Conservation (phyloP, 2,888 invertebrate species). For the Thyatira batis region DNA sequence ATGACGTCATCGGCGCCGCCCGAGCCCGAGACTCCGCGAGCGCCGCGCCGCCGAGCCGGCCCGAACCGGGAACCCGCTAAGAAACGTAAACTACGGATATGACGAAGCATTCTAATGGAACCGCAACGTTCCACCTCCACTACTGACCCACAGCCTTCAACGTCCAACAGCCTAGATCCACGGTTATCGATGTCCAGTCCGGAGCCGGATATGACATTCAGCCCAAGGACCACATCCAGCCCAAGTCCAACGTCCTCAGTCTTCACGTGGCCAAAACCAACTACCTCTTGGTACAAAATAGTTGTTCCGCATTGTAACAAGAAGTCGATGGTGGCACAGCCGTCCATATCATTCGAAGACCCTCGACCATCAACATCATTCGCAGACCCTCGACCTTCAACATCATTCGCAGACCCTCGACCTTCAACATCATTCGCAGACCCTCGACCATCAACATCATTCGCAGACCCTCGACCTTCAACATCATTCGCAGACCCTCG, state of each 20-base stretch:
- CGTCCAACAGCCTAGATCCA: not conserved
- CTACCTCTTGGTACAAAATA: too few species aligned
- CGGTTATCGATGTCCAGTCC: not conserved
- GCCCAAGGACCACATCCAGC: too few species aligned
- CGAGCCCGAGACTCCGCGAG: conserved; percentile 67
- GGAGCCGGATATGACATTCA: too few species aligned
- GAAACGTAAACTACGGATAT: conserved; percentile 50
- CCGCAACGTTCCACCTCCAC: not conserved
- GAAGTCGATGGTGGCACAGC: too few species aligned
- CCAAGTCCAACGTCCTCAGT: too few species aligned
- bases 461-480: not conserved
- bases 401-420: not conserved
- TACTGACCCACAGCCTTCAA: not conserved
- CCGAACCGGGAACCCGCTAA: conserved; percentile 21
- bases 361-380: not conserved
- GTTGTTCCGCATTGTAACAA: too few species aligned
- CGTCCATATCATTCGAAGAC: not conserved
- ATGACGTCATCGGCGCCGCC: conserved; percentile 67
- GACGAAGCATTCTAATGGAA: conserved; percentile 6
- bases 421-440: not conserved
- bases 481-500: not conserved
- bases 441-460: not conserved
- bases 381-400: not conserved
- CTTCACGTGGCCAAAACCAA: too few species aligned
- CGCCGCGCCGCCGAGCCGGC: conserved; percentile 30